Evolutionary conservation across 2,113 vertebrate genomes (phyloP), one percentile per base, ranked within the genome.

Genomic region (Halichoerus grypus): DNA sequence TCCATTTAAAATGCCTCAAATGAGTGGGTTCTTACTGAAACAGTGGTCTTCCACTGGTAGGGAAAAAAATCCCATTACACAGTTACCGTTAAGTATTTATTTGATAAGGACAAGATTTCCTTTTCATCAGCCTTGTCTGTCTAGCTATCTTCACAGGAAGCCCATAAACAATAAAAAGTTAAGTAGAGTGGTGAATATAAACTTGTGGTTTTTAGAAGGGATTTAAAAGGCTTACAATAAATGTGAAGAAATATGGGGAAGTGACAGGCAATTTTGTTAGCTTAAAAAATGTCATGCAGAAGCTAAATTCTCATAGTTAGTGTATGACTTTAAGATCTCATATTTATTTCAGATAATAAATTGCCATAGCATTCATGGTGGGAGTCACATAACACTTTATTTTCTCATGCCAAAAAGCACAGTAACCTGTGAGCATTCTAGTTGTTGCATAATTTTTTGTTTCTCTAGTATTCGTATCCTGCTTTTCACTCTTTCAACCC

Each of bases 1-100:
- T 74, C 5, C 2, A 94, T 89, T 96, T 92, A 39, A 97, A 95
- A 81, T 77, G 84, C 49, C 72, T 94, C 71, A 39, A 95, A 76
- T 18, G 69, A 82, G 61, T 87, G 65, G 96, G 65, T 97, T 98
- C 93, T 97, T 88, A 90, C 57, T 94, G 95, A 82, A 89, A 80
- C 18, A 84, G 24, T 49, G 95, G 95, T 88, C 28, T 94, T 89
- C 85, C 94, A 80, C 19, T 22, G 57, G 77, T 77, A 77, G 94
- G 96, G 59, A 53, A 89, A 55, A 95, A 95, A 92, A 93, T 53
- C 39, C 69, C 2, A 15, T 97, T 93, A 97, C 26, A 76, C 31
- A 76, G 95, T 92, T 97, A 91, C 61, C 19, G 21, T 8, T 84
- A 98, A 98, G 2, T 49, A 71, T 79, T 89, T 49, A 74, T 81